Conservation (phyloP, 2,113 vertebrate genomes). For the Lamprotornis superbus region DNA sequence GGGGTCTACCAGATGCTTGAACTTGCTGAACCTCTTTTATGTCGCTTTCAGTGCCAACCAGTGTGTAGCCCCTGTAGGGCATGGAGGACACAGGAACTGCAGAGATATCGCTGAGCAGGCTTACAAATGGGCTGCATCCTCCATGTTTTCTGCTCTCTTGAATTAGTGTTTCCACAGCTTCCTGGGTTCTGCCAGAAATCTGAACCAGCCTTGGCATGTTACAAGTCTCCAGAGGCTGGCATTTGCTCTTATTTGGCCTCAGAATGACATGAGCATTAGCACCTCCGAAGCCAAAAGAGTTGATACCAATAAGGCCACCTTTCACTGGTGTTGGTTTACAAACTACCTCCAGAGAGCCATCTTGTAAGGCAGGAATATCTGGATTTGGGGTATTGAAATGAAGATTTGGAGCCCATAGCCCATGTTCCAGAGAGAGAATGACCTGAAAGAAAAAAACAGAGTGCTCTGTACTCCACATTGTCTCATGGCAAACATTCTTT, state of each 20-base stretch:
- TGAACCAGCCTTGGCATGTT: slow-evolving; percentile 76
- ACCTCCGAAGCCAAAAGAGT: slow-evolving; percentile 96
- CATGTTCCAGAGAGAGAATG: slow-evolving; percentile 86
- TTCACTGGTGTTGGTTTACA: slow-evolving; percentile 80
- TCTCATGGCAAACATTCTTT: not conserved
- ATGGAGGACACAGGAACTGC: slow-evolving; percentile 71
- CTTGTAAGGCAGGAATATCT: slow-evolving; percentile 83
- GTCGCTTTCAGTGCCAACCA: slow-evolving; percentile 77
- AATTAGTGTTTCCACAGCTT: slow-evolving; percentile 79
- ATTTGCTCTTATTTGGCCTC: slow-evolving; percentile 69
- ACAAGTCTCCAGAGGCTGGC: not conserved
- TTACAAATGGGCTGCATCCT: slow-evolving; percentile 74
- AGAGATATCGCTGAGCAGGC: slow-evolving; percentile 84
- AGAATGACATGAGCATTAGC: slow-evolving; percentile 92
- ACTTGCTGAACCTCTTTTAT: slow-evolving; percentile 79
- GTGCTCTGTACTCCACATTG: not conserved
- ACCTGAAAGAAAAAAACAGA: slow-evolving; percentile 72
- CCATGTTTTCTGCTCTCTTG: slow-evolving; percentile 71
- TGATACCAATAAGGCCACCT: slow-evolving; percentile 86
- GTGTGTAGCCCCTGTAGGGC: slow-evolving; percentile 86
- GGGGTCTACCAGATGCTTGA: slow-evolving; percentile 72
- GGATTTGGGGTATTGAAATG: slow-evolving; percentile 86
- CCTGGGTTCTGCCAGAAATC: slow-evolving; percentile 85
- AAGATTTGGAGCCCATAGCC: slow-evolving; percentile 93
- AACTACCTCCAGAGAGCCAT: slow-evolving; percentile 83